A percentile compares a stretch with the other conserved stretches of the same genome.
Conservation (phyloP, 2,113 vertebrate species). For the Poecilia latipinna region DNA sequence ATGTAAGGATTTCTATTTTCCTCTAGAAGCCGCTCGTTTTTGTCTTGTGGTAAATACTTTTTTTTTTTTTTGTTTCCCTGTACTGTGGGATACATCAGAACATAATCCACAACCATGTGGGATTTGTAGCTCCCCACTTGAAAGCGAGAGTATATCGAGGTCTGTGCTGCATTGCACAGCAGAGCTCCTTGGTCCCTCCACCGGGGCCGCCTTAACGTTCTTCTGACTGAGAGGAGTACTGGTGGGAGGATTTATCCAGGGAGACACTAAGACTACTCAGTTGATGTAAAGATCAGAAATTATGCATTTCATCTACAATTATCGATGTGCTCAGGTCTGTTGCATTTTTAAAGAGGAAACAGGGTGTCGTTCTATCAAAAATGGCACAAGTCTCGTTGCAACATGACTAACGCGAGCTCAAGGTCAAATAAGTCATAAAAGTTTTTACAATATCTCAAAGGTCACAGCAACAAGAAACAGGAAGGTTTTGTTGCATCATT, state of each 20-base stretch:
- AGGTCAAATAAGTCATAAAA: neutral
- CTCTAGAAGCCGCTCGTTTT: slow-evolving; percentile 14
- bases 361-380: slow-evolving; percentile 12
- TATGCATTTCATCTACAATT: slow-evolving; percentile 12
- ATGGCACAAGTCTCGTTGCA: neutral
- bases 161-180: slow-evolving; percentile 66
- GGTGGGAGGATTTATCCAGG: slow-evolving; percentile 48
- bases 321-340: slow-evolving; percentile 10
- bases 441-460: neutral
- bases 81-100: slow-evolving; percentile 35
- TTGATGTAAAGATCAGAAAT: slow-evolving; percentile 28
- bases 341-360: slow-evolving; percentile 8
- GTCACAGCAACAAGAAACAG: neutral
- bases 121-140: slow-evolving; percentile 42
- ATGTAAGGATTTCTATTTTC: slow-evolving; percentile 34
- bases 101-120: slow-evolving; percentile 32
- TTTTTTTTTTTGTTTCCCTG: slow-evolving; percentile 9
- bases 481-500: neutral
- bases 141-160: slow-evolving; percentile 44
- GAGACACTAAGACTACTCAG: slow-evolving; percentile 44
- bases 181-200: slow-evolving; percentile 54
- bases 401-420: neutral
- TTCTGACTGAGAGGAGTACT: slow-evolving; percentile 59
- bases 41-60: slow-evolving; percentile 20
- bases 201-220: slow-evolving; percentile 62